Base-by-base conservation (phyloP, 2,888 invertebrate species). In the Papilio gigon region DNA sequence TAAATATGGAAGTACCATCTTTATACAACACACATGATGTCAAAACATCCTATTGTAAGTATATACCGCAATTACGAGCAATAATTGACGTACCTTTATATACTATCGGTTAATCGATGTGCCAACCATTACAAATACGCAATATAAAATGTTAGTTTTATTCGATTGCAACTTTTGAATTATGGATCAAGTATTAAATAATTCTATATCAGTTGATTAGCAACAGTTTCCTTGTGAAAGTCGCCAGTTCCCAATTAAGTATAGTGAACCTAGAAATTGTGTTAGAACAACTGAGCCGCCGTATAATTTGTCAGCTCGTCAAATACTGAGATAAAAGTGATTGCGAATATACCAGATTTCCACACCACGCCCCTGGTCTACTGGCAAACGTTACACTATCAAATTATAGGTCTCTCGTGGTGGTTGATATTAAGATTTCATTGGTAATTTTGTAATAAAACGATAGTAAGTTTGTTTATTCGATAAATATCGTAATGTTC, bases 291-390 rank as follows among this genome's bases (percentile, higher is more conserved):
- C 75, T 72, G 64, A 53, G 77, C 61, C 22, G 56, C 80, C 74
- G 74, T 84, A 76, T 82, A 85, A 86, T 86, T 86, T 86, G 83
- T 84, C 80, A 79, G 79, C 76, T 84, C 79, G 79, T 81, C 82
- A 79, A 78, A 76, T 72, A 72, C 73, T 73, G 69, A 78, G 83
- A 84, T 84, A 82, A 79, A 80, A 84, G 82, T 81, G 75, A 71
- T 44, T 65, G 62, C 65, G 2, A 64, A 27, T 40, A 40, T 33
- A 61, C 40, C 44, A 33, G 56, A 63, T 63, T 69, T 30, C 61
- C 33, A 14, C 25, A 44, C 65, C 56, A 68, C 67, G 58, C 67
- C 67, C 42, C 11, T 30, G 22, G 2, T 44, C 78, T 70, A 50
- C 25, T 42, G 25, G 42, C 40, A 25, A 30, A 20, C 9, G 17